phyloP scores from a whole-genome alignment of 2,797 vertebrate genomes.

The Tarsius wallacei region DNA sequence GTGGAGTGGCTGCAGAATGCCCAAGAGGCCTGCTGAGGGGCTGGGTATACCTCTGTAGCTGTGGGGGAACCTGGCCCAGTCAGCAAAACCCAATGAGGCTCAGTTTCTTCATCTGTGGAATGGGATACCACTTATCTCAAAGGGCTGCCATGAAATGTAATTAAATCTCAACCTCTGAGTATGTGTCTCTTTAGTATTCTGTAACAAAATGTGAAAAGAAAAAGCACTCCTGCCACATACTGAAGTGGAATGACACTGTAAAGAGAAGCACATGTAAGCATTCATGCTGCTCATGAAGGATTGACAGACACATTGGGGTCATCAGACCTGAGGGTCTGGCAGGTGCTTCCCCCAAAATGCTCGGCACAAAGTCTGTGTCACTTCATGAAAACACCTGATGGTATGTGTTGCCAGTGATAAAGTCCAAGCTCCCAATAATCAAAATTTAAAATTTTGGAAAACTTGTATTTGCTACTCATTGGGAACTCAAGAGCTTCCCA shows the following conservation, averaged over 20 bases:
- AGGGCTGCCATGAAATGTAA: neutral
- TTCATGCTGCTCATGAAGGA: neutral
- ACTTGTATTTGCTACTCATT: neutral
- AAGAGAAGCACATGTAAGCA: neutral
- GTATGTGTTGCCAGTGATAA: neutral
- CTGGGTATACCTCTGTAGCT: neutral
- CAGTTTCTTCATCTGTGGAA: conserved; percentile 12
- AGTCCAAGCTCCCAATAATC: neutral
- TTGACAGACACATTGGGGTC: neutral
- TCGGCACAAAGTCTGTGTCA: neutral
- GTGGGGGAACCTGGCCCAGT: neutral
- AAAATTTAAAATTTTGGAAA: neutral
- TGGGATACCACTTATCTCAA: neutral
- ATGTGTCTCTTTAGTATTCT: neutral
- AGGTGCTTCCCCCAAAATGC: neutral
- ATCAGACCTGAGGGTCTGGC: neutral
- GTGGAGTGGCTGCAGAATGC: neutral
- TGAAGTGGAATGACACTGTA: neutral
- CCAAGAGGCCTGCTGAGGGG: neutral
- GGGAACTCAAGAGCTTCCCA: neutral
- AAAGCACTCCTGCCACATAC: neutral
- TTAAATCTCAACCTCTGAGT: neutral
- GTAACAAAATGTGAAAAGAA: neutral
- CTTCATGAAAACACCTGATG: neutral
- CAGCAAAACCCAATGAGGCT: neutral